Evolutionary conservation across 2,888 invertebrate species (phyloP).

Genomic region (Epicampocera succincta): DNA sequence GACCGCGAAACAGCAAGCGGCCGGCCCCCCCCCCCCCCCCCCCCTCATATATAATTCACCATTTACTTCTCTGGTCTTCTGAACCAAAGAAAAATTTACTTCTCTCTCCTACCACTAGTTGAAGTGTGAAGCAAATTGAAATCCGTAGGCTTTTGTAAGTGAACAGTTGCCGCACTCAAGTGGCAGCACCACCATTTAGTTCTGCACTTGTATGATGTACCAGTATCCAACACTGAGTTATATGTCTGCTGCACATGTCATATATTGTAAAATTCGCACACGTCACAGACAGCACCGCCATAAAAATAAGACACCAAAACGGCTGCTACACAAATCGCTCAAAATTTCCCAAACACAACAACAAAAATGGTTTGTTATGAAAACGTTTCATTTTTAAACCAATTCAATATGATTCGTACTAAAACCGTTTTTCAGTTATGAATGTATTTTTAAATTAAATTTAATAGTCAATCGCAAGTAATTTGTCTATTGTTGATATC

Average conservation of each 20-base stretch:
- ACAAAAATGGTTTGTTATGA: conserved; percentile 52
- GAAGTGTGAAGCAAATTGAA: too few species aligned
- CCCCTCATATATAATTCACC: too few species aligned
- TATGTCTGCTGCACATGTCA: not conserved
- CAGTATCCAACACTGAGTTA: too few species aligned
- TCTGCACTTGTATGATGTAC: too few species aligned
- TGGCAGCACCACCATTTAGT: too few species aligned
- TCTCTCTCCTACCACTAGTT: too few species aligned
- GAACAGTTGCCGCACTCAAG: too few species aligned
- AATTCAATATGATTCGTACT: conserved; percentile 37
- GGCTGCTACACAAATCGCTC: conserved; percentile 32
- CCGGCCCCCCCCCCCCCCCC: too few species aligned
- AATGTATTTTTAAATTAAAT: conserved; percentile 22
- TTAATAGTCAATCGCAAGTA: conserved; percentile 40
- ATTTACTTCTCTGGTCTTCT: too few species aligned
- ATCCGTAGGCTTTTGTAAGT: too few species aligned
- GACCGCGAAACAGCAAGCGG: too few species aligned
- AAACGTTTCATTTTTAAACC: conserved; percentile 24
- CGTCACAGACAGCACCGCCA: conserved; percentile 8
- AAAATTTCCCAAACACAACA: conserved; percentile 9
- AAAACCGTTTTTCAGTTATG: conserved; percentile 18
- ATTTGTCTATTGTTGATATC: conserved; percentile 53
- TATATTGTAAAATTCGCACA: conserved; percentile 11
- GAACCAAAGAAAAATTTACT: too few species aligned
- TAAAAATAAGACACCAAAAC: conserved; percentile 24